Evolutionary conservation across 2,113 vertebrate genomes (phyloP).

Genomic region (Nannobrachium achirus): DNA sequence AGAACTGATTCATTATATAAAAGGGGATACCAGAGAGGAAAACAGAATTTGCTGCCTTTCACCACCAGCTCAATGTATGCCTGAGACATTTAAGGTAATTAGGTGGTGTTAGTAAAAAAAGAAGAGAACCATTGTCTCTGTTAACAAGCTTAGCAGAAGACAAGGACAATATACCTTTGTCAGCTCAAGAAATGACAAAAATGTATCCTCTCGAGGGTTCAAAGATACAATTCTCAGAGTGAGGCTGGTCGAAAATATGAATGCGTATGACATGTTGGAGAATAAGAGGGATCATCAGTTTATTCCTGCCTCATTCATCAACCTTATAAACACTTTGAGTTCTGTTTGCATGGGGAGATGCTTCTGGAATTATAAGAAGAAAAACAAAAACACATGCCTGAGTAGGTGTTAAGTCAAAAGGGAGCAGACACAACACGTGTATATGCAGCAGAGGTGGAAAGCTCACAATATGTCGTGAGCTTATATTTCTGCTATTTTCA

Average conservation of each 20-base stretch:
- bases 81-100: slow-evolving; percentile 70
- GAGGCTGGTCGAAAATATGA: slow-evolving; percentile 37
- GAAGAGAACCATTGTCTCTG: slow-evolving; percentile 64
- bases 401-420: background rate
- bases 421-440: background rate
- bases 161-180: slow-evolving; percentile 22
- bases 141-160: slow-evolving; percentile 61
- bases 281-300: background rate
- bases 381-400: slow-evolving; percentile 5
- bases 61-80: slow-evolving; percentile 11
- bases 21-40: slow-evolving; percentile 5
- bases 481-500: too few species aligned
- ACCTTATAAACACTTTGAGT: slow-evolving; percentile 26
- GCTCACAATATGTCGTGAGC: too few species aligned
- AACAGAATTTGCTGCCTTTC: slow-evolving; percentile 10
- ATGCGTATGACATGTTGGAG: slow-evolving; percentile 43
- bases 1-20: slow-evolving; percentile 9
- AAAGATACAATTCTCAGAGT: too few species aligned
- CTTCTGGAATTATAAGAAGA: slow-evolving; percentile 2
- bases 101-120: slow-evolving; percentile 50
- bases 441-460: background rate
- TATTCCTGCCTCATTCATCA: slow-evolving; percentile 22
- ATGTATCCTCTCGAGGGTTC: too few species aligned
- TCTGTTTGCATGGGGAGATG: slow-evolving; percentile 6
- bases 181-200: too few species aligned